A percentile compares a stretch with the other conserved stretches of the same genome.
Evolutionary conservation across 2,888 invertebrate species (phyloP).

Genomic region (Dryobotodes eremita): DNA sequence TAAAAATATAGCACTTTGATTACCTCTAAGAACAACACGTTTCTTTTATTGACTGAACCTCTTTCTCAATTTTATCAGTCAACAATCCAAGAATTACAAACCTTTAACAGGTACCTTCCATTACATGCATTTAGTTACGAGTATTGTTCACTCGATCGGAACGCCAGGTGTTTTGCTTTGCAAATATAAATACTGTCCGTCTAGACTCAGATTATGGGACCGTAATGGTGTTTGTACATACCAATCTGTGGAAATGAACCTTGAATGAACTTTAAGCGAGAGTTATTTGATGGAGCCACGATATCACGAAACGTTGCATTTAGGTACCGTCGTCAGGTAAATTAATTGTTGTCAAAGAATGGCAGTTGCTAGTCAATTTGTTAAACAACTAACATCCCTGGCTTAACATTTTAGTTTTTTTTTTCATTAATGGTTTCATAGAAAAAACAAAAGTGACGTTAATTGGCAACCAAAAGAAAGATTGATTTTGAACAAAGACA

Average conservation of each 20-base stretch:
- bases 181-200: slow-evolving; percentile 18
- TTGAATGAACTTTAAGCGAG: background rate
- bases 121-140: background rate
- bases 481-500: too few relatives aligned
- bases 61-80: too few relatives aligned
- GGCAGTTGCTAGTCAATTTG: background rate
- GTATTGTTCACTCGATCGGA: slow-evolving; percentile 16
- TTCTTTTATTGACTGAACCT: too few relatives aligned
- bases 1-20: too few relatives aligned
- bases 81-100: too few relatives aligned
- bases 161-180: slow-evolving; percentile 7
- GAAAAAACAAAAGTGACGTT: background rate
- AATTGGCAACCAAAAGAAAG: too few relatives aligned
- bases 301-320: background rate
- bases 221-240: background rate
- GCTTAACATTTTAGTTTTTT: background rate
- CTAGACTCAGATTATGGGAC: slow-evolving; percentile 5
- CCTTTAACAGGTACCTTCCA: background rate
- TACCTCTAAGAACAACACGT: too few relatives aligned
- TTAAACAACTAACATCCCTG: background rate
- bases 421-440: background rate
- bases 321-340: background rate
- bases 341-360: background rate
- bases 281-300: background rate
- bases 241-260: background rate